phyloP scores from a whole-genome alignment of 92 coral and sea anemone species.

The Porites evermanni region DNA sequence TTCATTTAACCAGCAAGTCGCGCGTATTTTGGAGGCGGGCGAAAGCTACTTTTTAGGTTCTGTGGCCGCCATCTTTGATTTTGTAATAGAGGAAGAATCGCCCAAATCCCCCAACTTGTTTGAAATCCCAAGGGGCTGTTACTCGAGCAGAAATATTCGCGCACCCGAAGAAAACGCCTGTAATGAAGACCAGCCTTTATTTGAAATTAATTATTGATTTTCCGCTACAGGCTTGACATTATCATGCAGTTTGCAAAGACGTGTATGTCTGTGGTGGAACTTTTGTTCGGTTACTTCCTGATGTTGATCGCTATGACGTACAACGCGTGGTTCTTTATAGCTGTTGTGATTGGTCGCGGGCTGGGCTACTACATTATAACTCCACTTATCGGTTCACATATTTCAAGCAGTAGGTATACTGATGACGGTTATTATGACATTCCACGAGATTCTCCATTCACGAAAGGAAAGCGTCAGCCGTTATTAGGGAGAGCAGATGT shows the following conservation, averaged over 20 bases:
- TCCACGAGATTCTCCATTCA: neutral
- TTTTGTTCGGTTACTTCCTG: constrained; percentile 30
- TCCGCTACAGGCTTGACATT: constrained; percentile 1
- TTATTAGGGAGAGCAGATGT: constrained; percentile 20
- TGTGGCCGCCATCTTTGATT: too few species aligned
- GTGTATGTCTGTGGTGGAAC: constrained; percentile 10
- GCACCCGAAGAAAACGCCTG: too few species aligned
- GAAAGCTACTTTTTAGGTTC: too few species aligned
- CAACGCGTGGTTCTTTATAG: constrained; percentile 37
- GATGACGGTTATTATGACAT: neutral
- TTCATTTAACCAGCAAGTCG: too few species aligned
- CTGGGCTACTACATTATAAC: constrained; percentile 29
- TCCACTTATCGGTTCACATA: constrained; percentile 10
- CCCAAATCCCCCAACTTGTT: too few species aligned
- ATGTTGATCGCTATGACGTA: constrained; percentile 44
- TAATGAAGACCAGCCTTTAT: too few species aligned
- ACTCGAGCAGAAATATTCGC: too few species aligned
- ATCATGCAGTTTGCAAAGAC: constrained; percentile 19
- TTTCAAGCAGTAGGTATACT: neutral
- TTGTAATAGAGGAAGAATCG: too few species aligned
- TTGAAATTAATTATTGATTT: neutral
- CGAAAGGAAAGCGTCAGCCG: constrained; percentile 12
- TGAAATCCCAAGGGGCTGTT: too few species aligned
- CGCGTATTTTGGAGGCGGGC: too few species aligned
- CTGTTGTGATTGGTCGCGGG: constrained; percentile 33